These are phyloP conservation scores for Zaprionus kolodkinae DNA, from an alignment of 1,140 invertebrate species.

Conservation along the genomic window DNA sequence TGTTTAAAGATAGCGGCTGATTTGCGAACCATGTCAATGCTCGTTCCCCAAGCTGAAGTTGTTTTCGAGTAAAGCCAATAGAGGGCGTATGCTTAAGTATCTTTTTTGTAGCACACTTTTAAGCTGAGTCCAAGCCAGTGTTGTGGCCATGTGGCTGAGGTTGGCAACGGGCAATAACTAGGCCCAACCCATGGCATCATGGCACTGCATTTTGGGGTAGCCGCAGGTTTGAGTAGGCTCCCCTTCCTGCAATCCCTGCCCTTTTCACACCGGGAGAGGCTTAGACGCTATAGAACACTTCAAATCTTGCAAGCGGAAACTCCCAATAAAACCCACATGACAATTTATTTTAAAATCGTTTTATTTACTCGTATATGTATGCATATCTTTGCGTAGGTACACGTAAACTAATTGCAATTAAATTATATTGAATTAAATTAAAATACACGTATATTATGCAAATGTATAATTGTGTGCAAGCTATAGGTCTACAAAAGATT, in stretches of 20 bases:
- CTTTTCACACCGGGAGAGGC: too few species aligned
- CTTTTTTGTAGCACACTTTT: constrained; percentile 14
- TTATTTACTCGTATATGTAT: constrained; percentile 60
- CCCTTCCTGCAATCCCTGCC: too few species aligned
- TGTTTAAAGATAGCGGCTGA: too few species aligned
- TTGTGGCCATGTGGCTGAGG: too few species aligned
- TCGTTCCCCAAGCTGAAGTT: too few species aligned
- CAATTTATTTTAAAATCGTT: constrained; percentile 55
- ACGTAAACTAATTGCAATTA: constrained; percentile 52
- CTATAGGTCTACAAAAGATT: constrained; percentile 38
- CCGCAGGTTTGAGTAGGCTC: too few species aligned
- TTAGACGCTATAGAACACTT: too few species aligned
- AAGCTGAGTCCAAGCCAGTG: background rate
- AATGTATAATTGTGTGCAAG: constrained; percentile 38
- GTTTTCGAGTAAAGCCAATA: background rate
- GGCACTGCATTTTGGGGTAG: too few species aligned
- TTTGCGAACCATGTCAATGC: too few species aligned
- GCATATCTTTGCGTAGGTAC: constrained; percentile 58
- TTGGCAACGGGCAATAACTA: too few species aligned
- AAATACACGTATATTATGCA: constrained; percentile 30
- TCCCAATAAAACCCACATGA: background rate
- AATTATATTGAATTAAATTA: constrained; percentile 57
- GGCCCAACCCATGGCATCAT: too few species aligned
- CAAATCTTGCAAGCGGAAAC: too few species aligned
- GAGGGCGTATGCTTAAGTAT: background rate